These are phyloP conservation scores for Berghia stephanieae DNA, from an alignment of 1,140 invertebrate species.

Conservation along the genomic window DNA sequence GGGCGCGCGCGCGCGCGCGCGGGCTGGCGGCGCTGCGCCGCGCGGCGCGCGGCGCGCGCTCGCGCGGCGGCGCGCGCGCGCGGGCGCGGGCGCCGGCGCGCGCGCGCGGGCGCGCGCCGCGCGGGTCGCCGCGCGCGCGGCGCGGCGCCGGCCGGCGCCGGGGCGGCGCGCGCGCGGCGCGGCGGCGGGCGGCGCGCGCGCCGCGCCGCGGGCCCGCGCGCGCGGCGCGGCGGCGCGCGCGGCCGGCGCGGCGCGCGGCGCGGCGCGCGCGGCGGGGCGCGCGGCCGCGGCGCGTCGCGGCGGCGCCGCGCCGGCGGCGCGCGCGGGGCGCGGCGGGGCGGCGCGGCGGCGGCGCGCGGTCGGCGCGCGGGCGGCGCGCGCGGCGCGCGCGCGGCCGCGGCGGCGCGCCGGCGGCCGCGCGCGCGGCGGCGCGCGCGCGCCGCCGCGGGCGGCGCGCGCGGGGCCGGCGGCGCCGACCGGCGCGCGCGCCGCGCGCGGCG, in stretches of 20 bases:
- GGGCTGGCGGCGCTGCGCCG: constrained; percentile 25
- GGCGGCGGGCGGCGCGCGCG: not conserved
- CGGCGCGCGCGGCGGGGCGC: not conserved
- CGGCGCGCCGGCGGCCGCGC: too few species aligned
- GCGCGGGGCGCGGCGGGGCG: too few species aligned
- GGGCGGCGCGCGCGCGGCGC: not conserved
- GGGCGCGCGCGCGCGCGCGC: constrained; percentile 23
- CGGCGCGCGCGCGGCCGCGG: too few species aligned
- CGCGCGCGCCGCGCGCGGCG: not conserved
- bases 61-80: not conserved
- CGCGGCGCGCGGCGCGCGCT: not conserved
- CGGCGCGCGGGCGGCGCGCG: too few species aligned
- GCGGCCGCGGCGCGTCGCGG: not conserved
- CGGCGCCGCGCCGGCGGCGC: too few species aligned
- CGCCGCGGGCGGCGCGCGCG: not conserved
- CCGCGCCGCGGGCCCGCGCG: not conserved
- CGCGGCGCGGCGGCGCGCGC: not conserved
- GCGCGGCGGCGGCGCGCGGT: too few species aligned
- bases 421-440: not conserved
- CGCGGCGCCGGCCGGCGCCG: not conserved
- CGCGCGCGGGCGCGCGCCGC: not conserved
- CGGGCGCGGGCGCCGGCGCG: not conserved
- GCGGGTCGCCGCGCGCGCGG: not conserved
- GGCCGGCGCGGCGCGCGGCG: not conserved
- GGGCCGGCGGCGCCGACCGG: not conserved